These are phyloP conservation scores for Lamellibrachia satsuma DNA, from an alignment of 2,888 invertebrate species.

Conservation along the genomic window DNA sequence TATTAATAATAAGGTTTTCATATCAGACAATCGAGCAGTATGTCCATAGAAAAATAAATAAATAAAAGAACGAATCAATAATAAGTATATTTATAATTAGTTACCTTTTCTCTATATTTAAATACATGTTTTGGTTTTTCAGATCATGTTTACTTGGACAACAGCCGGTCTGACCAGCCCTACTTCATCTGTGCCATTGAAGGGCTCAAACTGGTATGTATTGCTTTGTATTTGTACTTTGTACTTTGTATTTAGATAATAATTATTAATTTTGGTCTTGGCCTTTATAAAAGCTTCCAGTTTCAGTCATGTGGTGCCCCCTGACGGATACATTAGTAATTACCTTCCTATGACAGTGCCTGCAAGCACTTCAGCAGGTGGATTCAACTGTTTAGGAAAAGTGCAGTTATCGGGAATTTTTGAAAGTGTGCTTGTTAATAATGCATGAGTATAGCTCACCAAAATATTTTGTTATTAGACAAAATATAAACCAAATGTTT, in stretches of 20 bases:
- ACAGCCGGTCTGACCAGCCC: conserved; percentile 66
- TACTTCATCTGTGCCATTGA: conserved; percentile 67
- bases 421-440: neutral
- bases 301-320: neutral
- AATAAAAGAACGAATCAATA: too few species aligned
- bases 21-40: too few species aligned
- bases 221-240: too few species aligned
- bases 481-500: neutral
- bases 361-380: neutral
- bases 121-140: conserved; percentile 41
- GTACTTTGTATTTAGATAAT: neutral
- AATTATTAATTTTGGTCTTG: neutral
- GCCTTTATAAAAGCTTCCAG: neutral
- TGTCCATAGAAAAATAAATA: too few species aligned
- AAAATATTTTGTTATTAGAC: neutral
- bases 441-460: neutral
- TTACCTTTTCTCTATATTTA: neutral
- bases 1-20: neutral
- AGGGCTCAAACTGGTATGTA: conserved; percentile 66
- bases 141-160: conserved; percentile 68
- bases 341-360: neutral
- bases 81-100: neutral
- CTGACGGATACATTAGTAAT: conserved; percentile 20
- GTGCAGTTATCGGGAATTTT: neutral
- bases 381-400: neutral